Conservation (phyloP, 2,888 invertebrate genomes). For the Diaphora mendica region DNA sequence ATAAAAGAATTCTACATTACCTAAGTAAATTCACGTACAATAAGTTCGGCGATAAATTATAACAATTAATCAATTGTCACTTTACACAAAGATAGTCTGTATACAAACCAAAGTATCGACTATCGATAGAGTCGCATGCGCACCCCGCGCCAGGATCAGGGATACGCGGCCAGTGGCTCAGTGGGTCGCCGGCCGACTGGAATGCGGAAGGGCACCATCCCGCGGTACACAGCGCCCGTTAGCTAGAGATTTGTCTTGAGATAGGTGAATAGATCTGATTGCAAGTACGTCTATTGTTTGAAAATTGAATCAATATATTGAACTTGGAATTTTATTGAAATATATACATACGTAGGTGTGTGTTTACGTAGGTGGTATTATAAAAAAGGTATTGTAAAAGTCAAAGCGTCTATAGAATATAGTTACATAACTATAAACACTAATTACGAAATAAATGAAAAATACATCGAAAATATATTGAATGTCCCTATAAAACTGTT, state of each 20-base stretch:
- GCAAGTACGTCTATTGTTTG: background rate
- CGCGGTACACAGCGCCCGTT: slow-evolving; percentile 58
- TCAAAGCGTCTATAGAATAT: background rate
- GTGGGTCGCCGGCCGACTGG: slow-evolving; percentile 82
- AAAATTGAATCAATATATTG: background rate
- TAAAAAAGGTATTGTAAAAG: background rate
- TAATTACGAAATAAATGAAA: background rate
- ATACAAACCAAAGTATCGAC: slow-evolving; percentile 31
- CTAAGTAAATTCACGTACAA: too few relatives aligned
- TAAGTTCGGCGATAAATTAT: background rate
- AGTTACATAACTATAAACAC: background rate
- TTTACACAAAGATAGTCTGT: background rate
- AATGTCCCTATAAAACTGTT: slow-evolving; percentile 3
- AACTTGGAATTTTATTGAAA: background rate
- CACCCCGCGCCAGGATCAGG: slow-evolving; percentile 81
- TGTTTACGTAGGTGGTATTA: too few relatives aligned
- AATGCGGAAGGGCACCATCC: slow-evolving; percentile 80
- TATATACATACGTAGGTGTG: too few relatives aligned
- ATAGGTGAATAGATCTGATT: slow-evolving; percentile 34
- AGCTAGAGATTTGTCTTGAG: slow-evolving; percentile 59
- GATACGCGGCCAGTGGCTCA: slow-evolving; percentile 83
- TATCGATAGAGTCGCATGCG: slow-evolving; percentile 47
- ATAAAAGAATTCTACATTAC: too few relatives aligned
- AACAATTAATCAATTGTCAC: background rate
- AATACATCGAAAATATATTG: background rate